Conservation (phyloP, 30 jellyfish, hydroid and myxozoan genomes). For the Aurelia coerulea region DNA sequence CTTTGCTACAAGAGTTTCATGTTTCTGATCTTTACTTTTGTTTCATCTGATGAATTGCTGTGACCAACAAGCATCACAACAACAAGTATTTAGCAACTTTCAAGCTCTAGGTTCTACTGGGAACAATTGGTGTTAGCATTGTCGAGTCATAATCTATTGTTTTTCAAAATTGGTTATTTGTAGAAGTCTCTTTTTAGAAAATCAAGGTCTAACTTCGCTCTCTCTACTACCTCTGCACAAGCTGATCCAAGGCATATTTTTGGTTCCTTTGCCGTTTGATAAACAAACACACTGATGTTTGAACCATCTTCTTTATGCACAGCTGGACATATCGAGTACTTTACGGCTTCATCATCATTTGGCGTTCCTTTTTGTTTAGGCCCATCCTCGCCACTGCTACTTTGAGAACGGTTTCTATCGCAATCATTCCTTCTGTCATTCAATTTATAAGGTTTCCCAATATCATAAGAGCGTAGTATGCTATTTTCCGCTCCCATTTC, state of each 20-base stretch:
- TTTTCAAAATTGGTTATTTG: too few species aligned
- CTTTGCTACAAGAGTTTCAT: too few species aligned
- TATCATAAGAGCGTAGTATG: constrained; percentile 47
- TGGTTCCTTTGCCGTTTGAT: constrained; percentile 35
- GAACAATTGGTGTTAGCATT: too few species aligned
- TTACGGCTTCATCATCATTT: not conserved
- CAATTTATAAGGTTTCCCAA: constrained; percentile 54
- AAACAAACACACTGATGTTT: constrained; percentile 56
- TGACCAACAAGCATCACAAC: too few species aligned
- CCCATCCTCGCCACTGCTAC: not conserved
- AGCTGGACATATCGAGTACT: constrained; percentile 64
- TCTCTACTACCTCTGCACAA: constrained; percentile 64
- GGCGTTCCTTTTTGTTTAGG: not conserved
- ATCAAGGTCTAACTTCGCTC: too few species aligned
- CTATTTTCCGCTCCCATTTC: constrained; percentile 85
- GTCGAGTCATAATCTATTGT: too few species aligned
- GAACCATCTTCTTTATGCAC: constrained; percentile 50
- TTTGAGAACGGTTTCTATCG: not conserved
- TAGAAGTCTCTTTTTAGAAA: too few species aligned
- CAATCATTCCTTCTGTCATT: not conserved
- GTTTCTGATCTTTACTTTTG: too few species aligned
- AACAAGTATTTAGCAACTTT: too few species aligned
- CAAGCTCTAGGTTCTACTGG: too few species aligned
- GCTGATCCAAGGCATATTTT: constrained; percentile 34
- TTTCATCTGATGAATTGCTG: too few species aligned